A percentile compares a stretch with the other conserved stretches of the same genome.
Conservation (phyloP, 2,797 vertebrate genomes). For the Phalloptychus januarius region DNA sequence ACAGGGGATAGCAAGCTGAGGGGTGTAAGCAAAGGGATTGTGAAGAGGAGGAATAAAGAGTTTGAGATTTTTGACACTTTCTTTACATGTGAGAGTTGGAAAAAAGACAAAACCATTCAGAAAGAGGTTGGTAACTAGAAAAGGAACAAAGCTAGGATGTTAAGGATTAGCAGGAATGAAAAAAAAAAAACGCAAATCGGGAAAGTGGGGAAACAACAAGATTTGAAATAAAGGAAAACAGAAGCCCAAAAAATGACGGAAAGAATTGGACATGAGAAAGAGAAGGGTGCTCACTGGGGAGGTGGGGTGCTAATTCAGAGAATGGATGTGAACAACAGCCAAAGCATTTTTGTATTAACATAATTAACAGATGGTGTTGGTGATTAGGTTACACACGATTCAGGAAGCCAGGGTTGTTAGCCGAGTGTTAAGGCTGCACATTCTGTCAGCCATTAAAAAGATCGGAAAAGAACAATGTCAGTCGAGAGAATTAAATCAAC, state of each 20-base stretch:
- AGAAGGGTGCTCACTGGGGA: slow-evolving; percentile 75
- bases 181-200: slow-evolving; percentile 22
- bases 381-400: slow-evolving; percentile 82
- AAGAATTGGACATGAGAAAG: slow-evolving; percentile 65
- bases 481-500: slow-evolving; percentile 74
- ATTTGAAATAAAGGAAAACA: slow-evolving; percentile 60
- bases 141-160: slow-evolving; percentile 48
- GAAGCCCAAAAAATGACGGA: slow-evolving; percentile 45
- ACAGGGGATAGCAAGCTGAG: slow-evolving; percentile 41
- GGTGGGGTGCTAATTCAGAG: slow-evolving; percentile 72
- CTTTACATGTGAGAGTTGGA: slow-evolving; percentile 31
- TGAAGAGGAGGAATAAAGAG: slow-evolving; percentile 53
- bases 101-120: slow-evolving; percentile 46
- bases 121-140: slow-evolving; percentile 44
- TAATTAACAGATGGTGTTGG: slow-evolving; percentile 85
- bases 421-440: slow-evolving; percentile 74
- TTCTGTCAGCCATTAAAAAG: slow-evolving; percentile 68
- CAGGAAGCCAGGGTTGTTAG: slow-evolving; percentile 78
- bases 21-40: slow-evolving; percentile 43
- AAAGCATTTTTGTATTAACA: slow-evolving; percentile 81
- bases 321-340: slow-evolving; percentile 76
- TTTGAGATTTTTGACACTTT: slow-evolving; percentile 58
- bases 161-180: slow-evolving; percentile 60
- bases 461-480: slow-evolving; percentile 73
- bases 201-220: slow-evolving; percentile 54